Evolutionary conservation across 2,797 vertebrate species (phyloP), one percentile per base, ranked within the genome.

Genomic region (Microctenopoma steveboyesi): DNA sequence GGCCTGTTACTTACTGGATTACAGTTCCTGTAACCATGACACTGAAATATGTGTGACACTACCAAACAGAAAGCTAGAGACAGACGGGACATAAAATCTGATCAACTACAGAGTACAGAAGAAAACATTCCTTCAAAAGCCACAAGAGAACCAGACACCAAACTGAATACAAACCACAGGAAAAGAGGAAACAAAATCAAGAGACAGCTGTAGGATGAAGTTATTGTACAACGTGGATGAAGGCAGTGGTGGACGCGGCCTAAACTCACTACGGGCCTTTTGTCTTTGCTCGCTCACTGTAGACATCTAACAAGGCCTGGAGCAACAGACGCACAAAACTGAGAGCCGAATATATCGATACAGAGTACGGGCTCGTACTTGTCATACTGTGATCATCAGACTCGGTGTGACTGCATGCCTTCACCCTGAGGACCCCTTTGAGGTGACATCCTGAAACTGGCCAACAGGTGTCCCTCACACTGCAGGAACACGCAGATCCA

Each of bases 391-490:
- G 16, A n/a, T 14, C 7, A 54, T 53, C 11, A 28, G 16, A 8
- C 47, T 55, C n/a, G 2, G 5, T 3, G 7, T 22, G 28, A 35
- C 49, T 28, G 11, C 13, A 3, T 18, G 60, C 1, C 18, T 53
- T 49, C 42, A 53, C 45, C 78, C 25, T 9, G 35, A 35, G 35
- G 40, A 42, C 37, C 3, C 13, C 1, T 2, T 0, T 13, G 30
- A 46, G 6, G n/a, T 50, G 54, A 52, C 3, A 22, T 45, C 43
- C 64, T 57, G 42, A 16, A 69, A 59, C 18, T 45, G 16, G 9
- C 82, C 78, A 85, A 84, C 83, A 88, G 81, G 85, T 88, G 78
- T 67, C 79, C 37, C 48, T 69, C 64, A 13, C 46, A 14, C 58
- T 27, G 42, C 74, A 54, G 53, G 45, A 15, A 52, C 6, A 55